Percentiles rank a stretch among this genome's conserved stretches.
These are phyloP conservation scores for Picathartes gymnocephalus DNA, from an alignment of 2,113 vertebrate species.

Conservation along the genomic window DNA sequence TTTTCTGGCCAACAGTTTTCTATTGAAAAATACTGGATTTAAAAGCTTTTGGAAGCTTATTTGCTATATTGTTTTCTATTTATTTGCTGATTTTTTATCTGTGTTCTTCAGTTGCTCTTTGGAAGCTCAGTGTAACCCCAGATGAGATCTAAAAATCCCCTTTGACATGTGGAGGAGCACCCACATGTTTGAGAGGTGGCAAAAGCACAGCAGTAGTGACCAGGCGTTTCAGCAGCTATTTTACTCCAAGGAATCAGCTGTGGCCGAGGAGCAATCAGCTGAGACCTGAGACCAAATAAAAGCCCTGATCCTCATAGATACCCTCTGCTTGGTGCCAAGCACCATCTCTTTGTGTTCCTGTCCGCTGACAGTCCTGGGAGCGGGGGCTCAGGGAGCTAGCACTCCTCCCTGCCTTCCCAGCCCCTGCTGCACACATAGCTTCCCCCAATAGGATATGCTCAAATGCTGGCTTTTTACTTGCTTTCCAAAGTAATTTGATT, in stretches of 20 bases:
- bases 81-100: background rate
- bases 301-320: fast-evolving
- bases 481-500: background rate
- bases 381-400: background rate
- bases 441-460: background rate
- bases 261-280: background rate
- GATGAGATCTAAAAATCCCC: background rate
- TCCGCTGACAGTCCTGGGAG: background rate
- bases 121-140: background rate
- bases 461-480: background rate
- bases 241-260: background rate
- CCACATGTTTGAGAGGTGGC: background rate
- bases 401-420: background rate
- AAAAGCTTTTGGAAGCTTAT: background rate
- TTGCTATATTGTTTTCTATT: background rate
- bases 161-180: background rate
- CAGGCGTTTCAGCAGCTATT: background rate
- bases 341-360: fast-evolving
- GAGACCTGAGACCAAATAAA: background rate
- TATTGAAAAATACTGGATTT: background rate
- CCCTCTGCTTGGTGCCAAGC: background rate
- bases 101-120: background rate
- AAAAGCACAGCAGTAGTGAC: background rate
- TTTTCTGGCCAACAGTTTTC: background rate
- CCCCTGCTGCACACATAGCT: background rate